Evolutionary conservation across 2,888 invertebrate species (phyloP).

Genomic region (Caenorhabditis zanzibari): DNA sequence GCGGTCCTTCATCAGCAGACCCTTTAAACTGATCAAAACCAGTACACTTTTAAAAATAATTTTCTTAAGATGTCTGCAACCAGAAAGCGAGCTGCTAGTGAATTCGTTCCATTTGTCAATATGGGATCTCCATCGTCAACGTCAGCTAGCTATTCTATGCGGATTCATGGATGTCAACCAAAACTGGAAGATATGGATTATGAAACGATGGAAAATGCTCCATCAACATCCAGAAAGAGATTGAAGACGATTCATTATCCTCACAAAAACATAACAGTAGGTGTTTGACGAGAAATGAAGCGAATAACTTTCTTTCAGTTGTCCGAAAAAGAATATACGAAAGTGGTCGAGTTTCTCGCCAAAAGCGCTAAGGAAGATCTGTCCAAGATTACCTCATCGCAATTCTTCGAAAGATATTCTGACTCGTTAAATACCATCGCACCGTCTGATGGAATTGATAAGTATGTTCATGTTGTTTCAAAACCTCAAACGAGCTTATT

Average conservation of each 20-base stretch:
- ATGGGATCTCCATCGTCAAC: neutral
- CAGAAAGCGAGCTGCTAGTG: slow-evolving; percentile 30
- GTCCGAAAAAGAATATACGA: neutral
- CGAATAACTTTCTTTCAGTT: neutral
- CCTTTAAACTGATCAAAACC: no score
- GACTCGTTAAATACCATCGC: neutral
- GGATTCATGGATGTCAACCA: slow-evolving; percentile 14
- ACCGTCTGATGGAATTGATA: neutral
- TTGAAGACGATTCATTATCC: neutral
- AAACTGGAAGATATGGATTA: neutral
- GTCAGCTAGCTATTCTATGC: neutral
- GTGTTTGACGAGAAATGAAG: neutral
- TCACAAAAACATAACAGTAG: neutral
- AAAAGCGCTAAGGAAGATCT: neutral
- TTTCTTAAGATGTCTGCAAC: neutral
- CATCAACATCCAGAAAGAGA: slow-evolving; percentile 1
- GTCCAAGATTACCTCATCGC: neutral
- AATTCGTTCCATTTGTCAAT: neutral
- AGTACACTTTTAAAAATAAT: no score
- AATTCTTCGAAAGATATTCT: no score
- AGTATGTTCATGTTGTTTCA: neutral
- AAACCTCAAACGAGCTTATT: neutral
- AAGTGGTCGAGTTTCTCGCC: slow-evolving; percentile 19
- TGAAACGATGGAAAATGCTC: neutral
- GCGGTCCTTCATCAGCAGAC: no score